A percentile compares a stretch with the other conserved stretches of the same genome.
phyloP scores from a whole-genome alignment of 2,797 vertebrate species.

The Hoplostethus atlanticus region DNA sequence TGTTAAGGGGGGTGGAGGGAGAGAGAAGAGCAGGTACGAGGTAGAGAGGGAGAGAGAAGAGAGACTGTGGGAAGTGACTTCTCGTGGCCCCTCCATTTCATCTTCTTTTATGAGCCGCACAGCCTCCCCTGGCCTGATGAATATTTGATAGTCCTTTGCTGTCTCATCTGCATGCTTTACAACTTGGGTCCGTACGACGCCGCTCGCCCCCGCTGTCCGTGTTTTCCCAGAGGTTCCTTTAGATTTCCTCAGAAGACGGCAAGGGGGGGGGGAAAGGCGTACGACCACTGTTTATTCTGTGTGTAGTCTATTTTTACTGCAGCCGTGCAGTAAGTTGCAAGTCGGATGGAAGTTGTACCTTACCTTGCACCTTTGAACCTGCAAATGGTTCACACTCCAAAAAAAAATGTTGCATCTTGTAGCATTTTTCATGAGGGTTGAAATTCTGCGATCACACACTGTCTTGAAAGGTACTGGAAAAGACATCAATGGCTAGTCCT shows the following conservation, averaged over 20 bases:
- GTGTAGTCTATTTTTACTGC: neutral
- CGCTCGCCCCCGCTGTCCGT: conserved; percentile 45
- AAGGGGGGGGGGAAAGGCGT: neutral
- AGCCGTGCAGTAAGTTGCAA: neutral
- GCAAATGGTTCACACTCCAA: neutral
- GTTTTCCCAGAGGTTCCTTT: conserved; percentile 56
- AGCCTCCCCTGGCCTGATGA: conserved; percentile 71
- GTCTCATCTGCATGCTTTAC: conserved; percentile 81
- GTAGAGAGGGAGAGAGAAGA: conserved; percentile 22
- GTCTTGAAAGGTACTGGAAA: neutral
- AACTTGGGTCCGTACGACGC: conserved; percentile 59
- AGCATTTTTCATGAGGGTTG: neutral
- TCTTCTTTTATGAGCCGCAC: conserved; percentile 67
- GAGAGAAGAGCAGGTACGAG: neutral
- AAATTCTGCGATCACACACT: conserved; percentile 1
- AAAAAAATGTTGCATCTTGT: neutral
- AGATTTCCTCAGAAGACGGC: conserved; percentile 44
- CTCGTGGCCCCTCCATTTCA: conserved; percentile 62
- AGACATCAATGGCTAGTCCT: neutral
- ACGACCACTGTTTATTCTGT: conserved; percentile 3
- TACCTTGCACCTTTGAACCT: neutral
- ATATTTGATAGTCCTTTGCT: conserved; percentile 80
- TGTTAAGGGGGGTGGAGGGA: neutral
- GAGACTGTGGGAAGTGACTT: conserved; percentile 46
- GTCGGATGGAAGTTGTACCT: neutral